A percentile compares a stretch with the other conserved stretches of the same genome.
Conservation (phyloP, 1,140 invertebrate genomes). For the Meteorus sp. region DNA sequence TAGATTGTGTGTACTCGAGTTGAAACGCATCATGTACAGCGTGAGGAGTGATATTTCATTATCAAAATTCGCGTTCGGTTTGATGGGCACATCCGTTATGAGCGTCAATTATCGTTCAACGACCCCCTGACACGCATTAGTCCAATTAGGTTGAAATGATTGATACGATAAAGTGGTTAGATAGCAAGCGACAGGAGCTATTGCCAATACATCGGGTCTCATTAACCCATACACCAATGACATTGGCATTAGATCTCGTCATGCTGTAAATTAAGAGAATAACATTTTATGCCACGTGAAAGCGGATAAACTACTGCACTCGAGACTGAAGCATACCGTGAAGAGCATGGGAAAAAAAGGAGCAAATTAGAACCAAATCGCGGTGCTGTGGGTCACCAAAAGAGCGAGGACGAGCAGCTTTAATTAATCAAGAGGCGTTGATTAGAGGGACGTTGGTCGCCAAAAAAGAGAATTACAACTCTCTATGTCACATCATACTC, state of each 20-base stretch:
- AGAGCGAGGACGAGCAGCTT: background rate
- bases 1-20: no score
- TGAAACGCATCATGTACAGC: no score
- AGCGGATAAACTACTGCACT: background rate
- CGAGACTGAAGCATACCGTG: background rate
- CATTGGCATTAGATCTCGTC: no score
- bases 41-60: no score
- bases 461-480: constrained; percentile 26
- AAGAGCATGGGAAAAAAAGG: constrained; percentile 2
- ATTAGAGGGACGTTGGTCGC: constrained; percentile 29
- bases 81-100: no score
- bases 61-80: no score
- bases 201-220: constrained; percentile 41
- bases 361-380: background rate
- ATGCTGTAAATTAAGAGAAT: no score
- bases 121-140: no score
- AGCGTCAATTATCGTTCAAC: constrained; percentile 8
- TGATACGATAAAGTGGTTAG: constrained; percentile 42
- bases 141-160: constrained; percentile 40
- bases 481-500: constrained; percentile 27
- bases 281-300: no score
- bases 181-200: constrained; percentile 35
- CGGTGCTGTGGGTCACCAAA: constrained; percentile 7
- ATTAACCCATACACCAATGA: constrained; percentile 24
- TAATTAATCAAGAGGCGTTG: constrained; percentile 38